A percentile compares a stretch with the other conserved stretches of the same genome.
Conservation (phyloP, 2,113 vertebrate species). For the Columba livia region DNA sequence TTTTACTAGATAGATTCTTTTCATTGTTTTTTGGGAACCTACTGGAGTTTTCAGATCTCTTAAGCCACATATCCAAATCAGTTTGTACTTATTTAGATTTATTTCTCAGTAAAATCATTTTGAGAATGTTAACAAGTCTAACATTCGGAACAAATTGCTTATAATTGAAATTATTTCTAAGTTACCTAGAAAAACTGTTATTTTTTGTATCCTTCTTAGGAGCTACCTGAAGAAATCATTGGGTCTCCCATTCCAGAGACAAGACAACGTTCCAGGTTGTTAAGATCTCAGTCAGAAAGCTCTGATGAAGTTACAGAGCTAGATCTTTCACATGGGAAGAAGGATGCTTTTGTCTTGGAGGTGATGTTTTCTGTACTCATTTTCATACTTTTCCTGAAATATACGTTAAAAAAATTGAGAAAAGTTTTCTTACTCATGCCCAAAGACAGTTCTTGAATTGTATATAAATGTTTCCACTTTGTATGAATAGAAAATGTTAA, state of each 20-base stretch:
- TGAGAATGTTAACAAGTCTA: not conserved
- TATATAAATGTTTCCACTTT: not conserved
- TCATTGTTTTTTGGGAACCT: not conserved
- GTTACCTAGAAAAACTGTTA: not conserved
- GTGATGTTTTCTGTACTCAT: slow-evolving; percentile 62
- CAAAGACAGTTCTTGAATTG: not conserved
- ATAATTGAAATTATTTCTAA: not conserved
- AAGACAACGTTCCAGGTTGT: slow-evolving; percentile 88
- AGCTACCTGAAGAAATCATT: slow-evolving; percentile 84
- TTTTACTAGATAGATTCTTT: not conserved
- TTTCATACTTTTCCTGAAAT: not conserved
- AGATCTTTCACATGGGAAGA: slow-evolving; percentile 97
- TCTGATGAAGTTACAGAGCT: slow-evolving; percentile 95
- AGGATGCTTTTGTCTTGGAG: slow-evolving; percentile 98
- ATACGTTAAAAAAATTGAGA: not conserved
- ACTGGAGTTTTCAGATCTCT: not conserved
- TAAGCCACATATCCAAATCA: not conserved
- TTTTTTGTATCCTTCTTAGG: slow-evolving; percentile 69
- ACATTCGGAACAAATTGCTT: not conserved
- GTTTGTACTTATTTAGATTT: not conserved
- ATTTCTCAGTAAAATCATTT: not conserved
- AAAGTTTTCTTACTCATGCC: not conserved
- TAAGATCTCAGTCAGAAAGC: slow-evolving; percentile 96
- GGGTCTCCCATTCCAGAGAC: slow-evolving; percentile 95
- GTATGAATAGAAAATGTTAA: not conserved